phyloP scores from a whole-genome alignment of 1,140 invertebrate species.

The Pinna nobilis region DNA sequence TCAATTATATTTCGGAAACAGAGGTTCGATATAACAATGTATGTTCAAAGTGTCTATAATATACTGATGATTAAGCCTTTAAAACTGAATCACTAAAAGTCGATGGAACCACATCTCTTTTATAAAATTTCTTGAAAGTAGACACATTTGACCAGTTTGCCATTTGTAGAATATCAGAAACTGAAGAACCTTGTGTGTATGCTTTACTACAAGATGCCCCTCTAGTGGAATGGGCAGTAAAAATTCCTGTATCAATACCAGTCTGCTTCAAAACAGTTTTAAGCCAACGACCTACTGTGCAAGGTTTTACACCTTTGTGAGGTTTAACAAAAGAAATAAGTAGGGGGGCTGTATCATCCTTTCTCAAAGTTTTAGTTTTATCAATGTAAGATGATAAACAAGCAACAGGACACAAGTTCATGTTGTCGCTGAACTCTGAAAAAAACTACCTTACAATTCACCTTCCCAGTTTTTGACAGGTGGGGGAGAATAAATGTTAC shows the following conservation, averaged over 20 bases:
- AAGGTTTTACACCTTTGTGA: slow-evolving; percentile 9
- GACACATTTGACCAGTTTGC: not conserved
- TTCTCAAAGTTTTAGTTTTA: not conserved
- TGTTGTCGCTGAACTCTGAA: not conserved
- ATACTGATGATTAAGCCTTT: not conserved
- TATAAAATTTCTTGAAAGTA: not conserved
- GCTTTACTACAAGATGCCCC: slow-evolving; percentile 4
- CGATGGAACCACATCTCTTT: not conserved
- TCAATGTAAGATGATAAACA: slow-evolving; percentile 31
- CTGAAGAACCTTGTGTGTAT: not conserved
- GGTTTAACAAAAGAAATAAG: slow-evolving; percentile 34
- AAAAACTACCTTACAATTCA: not conserved
- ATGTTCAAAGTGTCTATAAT: not conserved
- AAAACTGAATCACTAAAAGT: not conserved
- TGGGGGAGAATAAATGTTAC: not conserved
- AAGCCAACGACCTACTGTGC: slow-evolving; percentile 31
- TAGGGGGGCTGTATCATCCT: not conserved
- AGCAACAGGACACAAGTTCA: slow-evolving; percentile 28
- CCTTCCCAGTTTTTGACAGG: slow-evolving; percentile 1
- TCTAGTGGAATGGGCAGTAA: slow-evolving; percentile 17
- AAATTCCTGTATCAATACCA: slow-evolving; percentile 13
- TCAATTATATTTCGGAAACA: too few species aligned
- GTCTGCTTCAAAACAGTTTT: slow-evolving; percentile 26
- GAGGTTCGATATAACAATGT: slow-evolving; percentile 1
- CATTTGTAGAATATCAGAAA: not conserved